Evolutionary conservation across 2,797 vertebrate species (phyloP).

Genomic region (Microcaecilia unicolor): DNA sequence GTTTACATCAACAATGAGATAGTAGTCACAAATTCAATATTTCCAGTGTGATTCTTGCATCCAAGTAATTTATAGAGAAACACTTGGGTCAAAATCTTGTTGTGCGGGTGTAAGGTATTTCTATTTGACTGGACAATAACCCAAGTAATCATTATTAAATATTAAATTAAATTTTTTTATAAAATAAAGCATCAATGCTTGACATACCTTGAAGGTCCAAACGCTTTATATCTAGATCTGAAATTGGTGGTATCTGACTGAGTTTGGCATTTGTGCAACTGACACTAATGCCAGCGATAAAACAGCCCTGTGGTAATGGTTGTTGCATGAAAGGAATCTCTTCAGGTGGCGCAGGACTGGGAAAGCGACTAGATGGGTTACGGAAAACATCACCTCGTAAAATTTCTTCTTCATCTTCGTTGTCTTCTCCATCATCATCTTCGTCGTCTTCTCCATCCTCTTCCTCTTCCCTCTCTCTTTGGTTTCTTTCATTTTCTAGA

Average conservation of each 20-base stretch:
- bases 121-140: no score
- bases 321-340: conserved; percentile 19
- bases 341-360: conserved; percentile 34
- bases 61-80: no score
- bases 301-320: conserved; percentile 70
- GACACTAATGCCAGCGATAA: conserved; percentile 68
- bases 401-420: conserved; percentile 40
- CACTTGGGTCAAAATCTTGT: no score
- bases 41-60: no score
- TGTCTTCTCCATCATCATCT: conserved; percentile 33
- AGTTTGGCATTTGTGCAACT: conserved; percentile 73
- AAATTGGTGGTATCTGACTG: conserved; percentile 70
- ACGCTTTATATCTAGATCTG: conserved; percentile 70
- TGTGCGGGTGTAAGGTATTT: no score
- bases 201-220: conserved; percentile 81
- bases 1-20: no score
- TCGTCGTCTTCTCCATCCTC: conserved; percentile 38
- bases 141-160: no score
- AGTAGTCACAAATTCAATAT: no score
- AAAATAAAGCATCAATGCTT: no score
- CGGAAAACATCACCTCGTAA: conserved; percentile 68
- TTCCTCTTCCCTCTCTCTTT: neutral
- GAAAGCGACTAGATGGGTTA: conserved; percentile 32
- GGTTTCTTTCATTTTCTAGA: neutral
- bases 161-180: no score